phyloP scores from a whole-genome alignment of 2,113 vertebrate species.

The Myrmecobius fasciatus region DNA sequence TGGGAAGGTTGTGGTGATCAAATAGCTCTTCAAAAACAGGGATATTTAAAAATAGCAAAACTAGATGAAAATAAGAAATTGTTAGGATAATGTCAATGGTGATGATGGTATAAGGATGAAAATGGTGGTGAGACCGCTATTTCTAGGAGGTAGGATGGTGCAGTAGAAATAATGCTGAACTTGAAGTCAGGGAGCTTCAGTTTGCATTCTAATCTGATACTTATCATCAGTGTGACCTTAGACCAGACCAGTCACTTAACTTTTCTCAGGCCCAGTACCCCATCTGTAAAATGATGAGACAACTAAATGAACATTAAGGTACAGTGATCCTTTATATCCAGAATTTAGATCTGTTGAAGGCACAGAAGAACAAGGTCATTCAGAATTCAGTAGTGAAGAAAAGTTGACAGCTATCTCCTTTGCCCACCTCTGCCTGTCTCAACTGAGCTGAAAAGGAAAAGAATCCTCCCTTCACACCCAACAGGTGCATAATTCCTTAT shows the following conservation, averaged over 20 bases:
- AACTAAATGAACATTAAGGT: not conserved
- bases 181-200: not conserved
- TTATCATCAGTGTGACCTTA: not conserved
- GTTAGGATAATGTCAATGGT: not conserved
- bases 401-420: not conserved
- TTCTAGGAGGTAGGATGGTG: not conserved
- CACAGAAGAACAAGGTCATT: not conserved
- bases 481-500: not conserved
- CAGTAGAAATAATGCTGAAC: not conserved
- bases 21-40: not conserved
- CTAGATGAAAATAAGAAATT: not conserved
- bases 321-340: not conserved
- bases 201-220: not conserved
- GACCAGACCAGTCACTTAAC: not conserved
- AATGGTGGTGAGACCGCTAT: not conserved
- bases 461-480: not conserved
- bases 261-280: not conserved
- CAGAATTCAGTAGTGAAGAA: not conserved
- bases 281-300: not conserved
- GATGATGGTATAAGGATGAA: not conserved
- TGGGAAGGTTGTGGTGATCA: not conserved
- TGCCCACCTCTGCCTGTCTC: not conserved
- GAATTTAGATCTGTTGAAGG: not conserved
- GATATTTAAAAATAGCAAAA: not conserved
- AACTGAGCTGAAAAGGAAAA: not conserved